These are phyloP conservation scores for Pemphigus obesinymphae DNA, from an alignment of 1,140 invertebrate genomes.

Conservation along the genomic window DNA sequence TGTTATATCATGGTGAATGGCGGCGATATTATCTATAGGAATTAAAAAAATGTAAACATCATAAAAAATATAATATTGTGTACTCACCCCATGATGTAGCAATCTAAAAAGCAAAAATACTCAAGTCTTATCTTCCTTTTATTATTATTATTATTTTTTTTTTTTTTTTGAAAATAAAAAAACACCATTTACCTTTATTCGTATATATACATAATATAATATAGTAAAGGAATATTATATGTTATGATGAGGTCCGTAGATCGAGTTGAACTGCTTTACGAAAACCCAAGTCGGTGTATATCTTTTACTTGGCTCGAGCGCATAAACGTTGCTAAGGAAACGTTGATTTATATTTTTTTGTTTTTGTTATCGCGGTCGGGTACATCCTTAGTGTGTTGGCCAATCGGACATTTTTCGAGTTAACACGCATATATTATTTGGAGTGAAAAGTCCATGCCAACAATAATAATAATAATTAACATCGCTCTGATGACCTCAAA, in stretches of 20 bases:
- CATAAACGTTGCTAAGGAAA: slow-evolving; percentile 11
- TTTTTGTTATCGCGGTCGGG: neutral
- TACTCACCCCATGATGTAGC: neutral
- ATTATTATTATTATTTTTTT: too few relatives aligned
- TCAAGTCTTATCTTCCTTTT: too few relatives aligned
- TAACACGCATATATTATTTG: neutral
- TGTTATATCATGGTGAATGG: too few relatives aligned
- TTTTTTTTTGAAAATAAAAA: too few relatives aligned
- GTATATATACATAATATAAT: too few relatives aligned
- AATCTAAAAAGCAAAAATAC: too few relatives aligned
- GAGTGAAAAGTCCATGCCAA: neutral
- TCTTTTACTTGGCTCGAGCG: slow-evolving; percentile 6
- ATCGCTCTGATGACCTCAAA: neutral
- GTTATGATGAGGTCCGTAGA: neutral
- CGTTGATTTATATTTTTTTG: neutral
- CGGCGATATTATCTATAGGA: neutral
- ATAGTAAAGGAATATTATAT: too few relatives aligned
- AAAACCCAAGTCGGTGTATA: neutral
- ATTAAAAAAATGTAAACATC: too few relatives aligned
- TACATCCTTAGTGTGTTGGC: neutral
- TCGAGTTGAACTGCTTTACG: neutral
- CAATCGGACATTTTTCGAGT: neutral
- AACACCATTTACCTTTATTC: too few relatives aligned
- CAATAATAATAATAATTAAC: neutral
- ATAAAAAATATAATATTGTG: neutral